These are phyloP conservation scores for Notothenia coriiceps DNA, from an alignment of 2,113 vertebrate genomes.

Conservation along the genomic window DNA sequence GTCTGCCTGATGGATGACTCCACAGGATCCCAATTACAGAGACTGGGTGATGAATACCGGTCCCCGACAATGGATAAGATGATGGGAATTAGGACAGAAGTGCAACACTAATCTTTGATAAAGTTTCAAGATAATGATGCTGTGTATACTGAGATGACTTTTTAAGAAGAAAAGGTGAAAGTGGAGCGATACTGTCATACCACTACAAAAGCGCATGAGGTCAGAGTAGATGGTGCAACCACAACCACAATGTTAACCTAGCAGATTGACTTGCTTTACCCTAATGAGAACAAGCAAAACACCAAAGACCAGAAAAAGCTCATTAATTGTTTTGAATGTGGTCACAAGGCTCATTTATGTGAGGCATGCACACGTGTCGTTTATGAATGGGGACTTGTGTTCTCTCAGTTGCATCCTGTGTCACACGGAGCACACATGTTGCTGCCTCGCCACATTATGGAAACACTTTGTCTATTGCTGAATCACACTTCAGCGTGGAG, in stretches of 20 bases:
- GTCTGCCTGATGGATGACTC: constrained; percentile 78
- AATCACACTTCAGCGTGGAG: background rate
- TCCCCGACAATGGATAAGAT: constrained; percentile 65
- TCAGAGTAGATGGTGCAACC: background rate
- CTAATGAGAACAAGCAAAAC: background rate
- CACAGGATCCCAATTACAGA: constrained; percentile 77
- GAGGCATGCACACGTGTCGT: background rate
- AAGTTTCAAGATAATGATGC: constrained; percentile 46
- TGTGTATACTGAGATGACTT: constrained; percentile 1
- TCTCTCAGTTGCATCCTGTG: constrained; percentile 19
- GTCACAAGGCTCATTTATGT: background rate
- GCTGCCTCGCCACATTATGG: constrained; percentile 19
- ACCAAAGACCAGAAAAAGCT: background rate
- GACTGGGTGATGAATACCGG: constrained; percentile 69
- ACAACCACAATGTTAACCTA: background rate
- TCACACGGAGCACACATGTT: constrained; percentile 18
- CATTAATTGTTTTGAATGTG: background rate
- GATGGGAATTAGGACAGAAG: constrained; percentile 68
- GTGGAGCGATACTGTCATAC: background rate
- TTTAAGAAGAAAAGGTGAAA: background rate
- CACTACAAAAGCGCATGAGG: background rate
- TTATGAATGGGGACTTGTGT: constrained; percentile 26
- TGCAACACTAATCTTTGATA: constrained; percentile 59
- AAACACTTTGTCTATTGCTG: constrained; percentile 19
- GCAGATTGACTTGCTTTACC: background rate